phyloP scores from a whole-genome alignment of 1,140 invertebrate species.

The Bombyx mori region DNA sequence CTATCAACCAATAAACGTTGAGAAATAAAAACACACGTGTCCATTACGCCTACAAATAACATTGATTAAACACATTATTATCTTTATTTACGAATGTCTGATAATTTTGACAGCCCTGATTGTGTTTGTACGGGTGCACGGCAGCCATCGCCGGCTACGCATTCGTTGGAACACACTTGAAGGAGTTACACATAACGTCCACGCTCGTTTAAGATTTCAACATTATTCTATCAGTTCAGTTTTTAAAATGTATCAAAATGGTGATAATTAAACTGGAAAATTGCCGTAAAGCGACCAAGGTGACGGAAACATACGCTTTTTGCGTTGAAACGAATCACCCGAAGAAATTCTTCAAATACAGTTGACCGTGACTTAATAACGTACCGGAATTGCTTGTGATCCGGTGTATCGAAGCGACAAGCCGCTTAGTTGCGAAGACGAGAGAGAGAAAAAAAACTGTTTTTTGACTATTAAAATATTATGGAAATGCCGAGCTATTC shows the following conservation, averaged over 20 bases:
- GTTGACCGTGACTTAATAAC: conserved; percentile 47
- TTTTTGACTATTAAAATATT: background rate
- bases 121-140: no score
- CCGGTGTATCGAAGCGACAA: conserved; percentile 17
- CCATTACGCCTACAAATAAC: no score
- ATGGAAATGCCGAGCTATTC: conserved; percentile 41
- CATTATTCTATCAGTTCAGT: background rate
- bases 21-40: no score
- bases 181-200: no score
- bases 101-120: no score
- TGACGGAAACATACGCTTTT: conserved; percentile 41
- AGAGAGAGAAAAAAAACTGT: no score
- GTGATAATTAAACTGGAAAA: conserved; percentile 31
- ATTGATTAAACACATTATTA: no score
- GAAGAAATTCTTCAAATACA: conserved; percentile 66
- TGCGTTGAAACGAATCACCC: conserved; percentile 60
- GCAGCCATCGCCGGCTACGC: no score
- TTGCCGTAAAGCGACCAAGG: conserved; percentile 34
- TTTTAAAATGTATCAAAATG: conserved; percentile 67
- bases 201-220: background rate
- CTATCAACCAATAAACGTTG: no score
- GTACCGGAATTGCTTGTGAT: conserved; percentile 37
- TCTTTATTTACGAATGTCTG: no score
- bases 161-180: no score
- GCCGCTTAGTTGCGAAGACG: no score